These are phyloP conservation scores for Caenorhabditis virilis DNA, from an alignment of 2,888 invertebrate genomes.

Conservation along the genomic window DNA sequence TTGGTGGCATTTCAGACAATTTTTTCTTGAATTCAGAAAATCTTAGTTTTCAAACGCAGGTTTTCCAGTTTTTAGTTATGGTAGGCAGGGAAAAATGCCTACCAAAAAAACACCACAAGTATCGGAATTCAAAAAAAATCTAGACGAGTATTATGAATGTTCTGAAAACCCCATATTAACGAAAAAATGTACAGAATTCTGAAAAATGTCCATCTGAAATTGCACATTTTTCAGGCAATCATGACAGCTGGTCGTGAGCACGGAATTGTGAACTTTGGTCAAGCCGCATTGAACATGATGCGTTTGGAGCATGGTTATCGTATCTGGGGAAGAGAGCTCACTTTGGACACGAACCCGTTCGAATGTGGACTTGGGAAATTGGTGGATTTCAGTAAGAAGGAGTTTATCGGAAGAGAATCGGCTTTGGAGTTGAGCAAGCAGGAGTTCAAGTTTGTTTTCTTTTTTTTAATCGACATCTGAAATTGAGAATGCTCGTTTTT, in stretches of 20 bases:
- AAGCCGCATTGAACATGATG: conserved; percentile 70
- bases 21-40: too few relatives aligned
- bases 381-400: conserved; percentile 47
- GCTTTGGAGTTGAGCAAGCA: conserved; percentile 69
- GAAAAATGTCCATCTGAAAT: too few relatives aligned
- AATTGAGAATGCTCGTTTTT: neutral
- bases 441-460: conserved; percentile 32
- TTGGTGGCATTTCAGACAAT: too few relatives aligned
- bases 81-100: too few relatives aligned
- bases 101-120: too few relatives aligned
- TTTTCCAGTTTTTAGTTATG: too few relatives aligned
- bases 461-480: neutral
- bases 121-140: too few relatives aligned
- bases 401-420: conserved; percentile 60
- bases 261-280: conserved; percentile 70
- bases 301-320: conserved; percentile 71
- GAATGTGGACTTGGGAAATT: conserved; percentile 70
- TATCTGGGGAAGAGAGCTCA: conserved; percentile 68
- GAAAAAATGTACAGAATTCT: too few relatives aligned
- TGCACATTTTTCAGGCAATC: conserved; percentile 62
- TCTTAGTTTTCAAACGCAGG: too few relatives aligned
- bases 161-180: too few relatives aligned
- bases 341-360: conserved; percentile 70
- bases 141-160: too few relatives aligned
- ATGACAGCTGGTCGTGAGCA: conserved; percentile 66